These are phyloP conservation scores for Melanchra persicariae DNA, from an alignment of 2,888 invertebrate species.

Conservation along the genomic window DNA sequence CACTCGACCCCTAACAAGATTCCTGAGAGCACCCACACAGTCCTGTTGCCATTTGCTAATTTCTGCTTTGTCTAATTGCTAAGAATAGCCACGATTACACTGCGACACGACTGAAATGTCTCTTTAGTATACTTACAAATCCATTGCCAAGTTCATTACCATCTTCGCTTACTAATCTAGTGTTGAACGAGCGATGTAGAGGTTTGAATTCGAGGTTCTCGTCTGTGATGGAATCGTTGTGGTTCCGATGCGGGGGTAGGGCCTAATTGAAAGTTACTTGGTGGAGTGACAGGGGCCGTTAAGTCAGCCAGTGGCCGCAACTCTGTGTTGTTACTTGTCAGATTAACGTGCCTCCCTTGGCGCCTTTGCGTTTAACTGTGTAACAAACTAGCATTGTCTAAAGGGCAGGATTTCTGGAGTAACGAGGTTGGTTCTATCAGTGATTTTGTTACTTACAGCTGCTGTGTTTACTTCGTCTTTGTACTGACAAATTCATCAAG, in stretches of 20 bases:
- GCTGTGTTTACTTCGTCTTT: slow-evolving; percentile 32
- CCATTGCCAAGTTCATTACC: slow-evolving; percentile 59
- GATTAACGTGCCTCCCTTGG: slow-evolving; percentile 80
- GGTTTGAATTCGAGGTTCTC: slow-evolving; percentile 47
- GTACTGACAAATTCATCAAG: slow-evolving; percentile 10
- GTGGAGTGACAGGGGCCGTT: slow-evolving; percentile 79
- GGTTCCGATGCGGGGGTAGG: slow-evolving; percentile 68
- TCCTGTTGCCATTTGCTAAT: slow-evolving; percentile 66
- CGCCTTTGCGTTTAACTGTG: slow-evolving; percentile 73
- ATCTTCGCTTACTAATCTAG: slow-evolving; percentile 33
- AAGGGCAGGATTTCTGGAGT: slow-evolving; percentile 70
- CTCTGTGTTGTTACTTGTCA: slow-evolving; percentile 80
- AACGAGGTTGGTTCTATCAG: slow-evolving; percentile 55
- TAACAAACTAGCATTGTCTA: slow-evolving; percentile 77
- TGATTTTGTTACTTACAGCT: slow-evolving; percentile 53
- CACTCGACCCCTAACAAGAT: slow-evolving; percentile 64
- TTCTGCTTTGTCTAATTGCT: slow-evolving; percentile 71
- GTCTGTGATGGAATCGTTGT: slow-evolving; percentile 59
- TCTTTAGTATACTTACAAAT: slow-evolving; percentile 11
- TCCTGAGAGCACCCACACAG: slow-evolving; percentile 62
- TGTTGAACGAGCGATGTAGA: slow-evolving; percentile 57
- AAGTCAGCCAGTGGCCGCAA: slow-evolving; percentile 69
- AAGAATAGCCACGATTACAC: slow-evolving; percentile 62
- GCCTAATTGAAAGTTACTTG: slow-evolving; percentile 83
- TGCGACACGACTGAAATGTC: slow-evolving; percentile 28